Base-by-base conservation (phyloP, 2,888 invertebrate species). In the Eustalomyia histrio region DNA sequence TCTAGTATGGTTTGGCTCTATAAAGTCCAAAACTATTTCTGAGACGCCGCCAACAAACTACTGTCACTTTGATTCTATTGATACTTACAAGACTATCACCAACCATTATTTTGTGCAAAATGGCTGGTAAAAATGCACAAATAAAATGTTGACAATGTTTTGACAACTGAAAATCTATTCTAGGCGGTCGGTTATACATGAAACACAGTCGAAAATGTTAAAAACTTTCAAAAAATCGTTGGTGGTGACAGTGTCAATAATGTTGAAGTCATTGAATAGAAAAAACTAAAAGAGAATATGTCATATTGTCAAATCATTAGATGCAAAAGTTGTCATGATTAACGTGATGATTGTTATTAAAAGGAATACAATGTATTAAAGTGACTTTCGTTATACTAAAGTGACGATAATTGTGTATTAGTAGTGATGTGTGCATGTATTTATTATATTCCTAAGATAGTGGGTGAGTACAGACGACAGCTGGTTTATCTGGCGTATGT, bases 111-210 rank as follows among this genome's bases (percentile, higher is more conserved):
- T 29, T 67, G 10, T 43, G 35, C 55, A 52, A 29, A 16, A 12
- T 50, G 33, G 47, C 53, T 50, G n/a, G 2, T 61, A 55, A 67
- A 75, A 75, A 76, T 73, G 52, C 76, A 76, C 80, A 80, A 80
- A 80, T 69, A 73, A 73, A 80, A 80, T 80, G 80, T 78, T 83
- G 83, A 63, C 83, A 79, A 82, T 83, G 72, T 83, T 83, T 79
- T 83, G 83, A 80, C 83, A 83, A 82, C 80, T 80, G 72, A 80
- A 80, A 80, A 81, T 75, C 80, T 73, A 81, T 75, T 72, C 82
- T 43, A 78, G 76, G 76, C 72, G 83, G 74, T 76, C 72, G 73
- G 39, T 78, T 39, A 39, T 50, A 76, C 67, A 80, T 80, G 67
- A 80, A 80, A 80, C 75, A 63, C 67, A 52, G 33, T 72, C 63